A percentile compares a stretch with the other conserved stretches of the same genome.
Conservation (phyloP, 2,888 invertebrate genomes). For the Nemurella pictetii region DNA sequence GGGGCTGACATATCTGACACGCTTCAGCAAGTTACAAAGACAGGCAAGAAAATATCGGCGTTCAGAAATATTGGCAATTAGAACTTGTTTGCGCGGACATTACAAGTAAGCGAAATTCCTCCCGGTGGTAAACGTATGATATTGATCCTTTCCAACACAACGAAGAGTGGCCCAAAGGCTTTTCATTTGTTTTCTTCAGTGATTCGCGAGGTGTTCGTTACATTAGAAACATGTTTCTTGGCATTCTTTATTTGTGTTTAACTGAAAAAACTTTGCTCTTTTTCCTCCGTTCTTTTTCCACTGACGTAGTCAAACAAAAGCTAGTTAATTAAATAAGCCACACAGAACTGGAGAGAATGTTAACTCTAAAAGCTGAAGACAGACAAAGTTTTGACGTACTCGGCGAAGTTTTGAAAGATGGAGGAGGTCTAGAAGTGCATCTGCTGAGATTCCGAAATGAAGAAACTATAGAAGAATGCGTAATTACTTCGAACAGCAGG, state of each 20-base stretch:
- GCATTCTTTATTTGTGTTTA: constrained; percentile 35
- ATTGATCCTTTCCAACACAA: neutral
- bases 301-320: constrained; percentile 35
- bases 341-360: constrained; percentile 33
- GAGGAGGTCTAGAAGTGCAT: constrained; percentile 15
- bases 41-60: too few relatives aligned
- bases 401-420: constrained; percentile 11
- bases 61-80: neutral
- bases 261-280: constrained; percentile 31
- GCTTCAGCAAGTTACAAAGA: too few relatives aligned
- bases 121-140: neutral
- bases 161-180: neutral
- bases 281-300: constrained; percentile 29
- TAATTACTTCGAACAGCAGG: constrained; percentile 20
- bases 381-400: constrained; percentile 36
- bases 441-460: constrained; percentile 29
- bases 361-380: constrained; percentile 27
- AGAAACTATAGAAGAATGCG: constrained; percentile 30
- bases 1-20: too few relatives aligned
- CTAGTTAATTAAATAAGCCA: constrained; percentile 37
- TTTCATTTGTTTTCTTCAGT: neutral
- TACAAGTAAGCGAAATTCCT: neutral
- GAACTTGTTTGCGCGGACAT: neutral
- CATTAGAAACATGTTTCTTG: constrained; percentile 31
- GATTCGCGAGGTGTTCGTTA: constrained; percentile 33